Base-by-base conservation (phyloP, 2,797 vertebrate species). In the Hapalemur alaotrensis region DNA sequence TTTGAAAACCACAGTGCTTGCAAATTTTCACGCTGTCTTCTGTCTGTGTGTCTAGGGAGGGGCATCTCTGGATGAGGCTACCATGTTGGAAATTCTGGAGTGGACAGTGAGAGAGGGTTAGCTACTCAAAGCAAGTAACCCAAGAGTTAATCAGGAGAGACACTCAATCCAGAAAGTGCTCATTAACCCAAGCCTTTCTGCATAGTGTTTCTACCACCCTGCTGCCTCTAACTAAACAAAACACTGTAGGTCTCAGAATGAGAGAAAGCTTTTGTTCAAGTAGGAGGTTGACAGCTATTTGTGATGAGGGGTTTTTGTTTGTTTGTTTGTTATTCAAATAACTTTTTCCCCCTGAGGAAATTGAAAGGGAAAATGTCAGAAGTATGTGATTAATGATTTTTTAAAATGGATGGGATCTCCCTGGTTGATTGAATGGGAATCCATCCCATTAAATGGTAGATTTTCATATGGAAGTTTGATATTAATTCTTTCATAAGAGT, bases 401-500 rank as follows among this genome's bases (percentile, higher is more conserved):
- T 98, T 57, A 12, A 96, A 95, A 94, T 76, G 98, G 98, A 97
- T 89, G 95, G 95, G 92, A 98, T 97, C 91, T 43, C 69, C 50
- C 57, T 90, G 92, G n/a, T 97, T 96, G 98, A 50, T 85, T 96
- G 93, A 98, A 98, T 69, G 91, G 75, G 96, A 97, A 97, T 70
- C 0, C 13, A 65, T 32, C 73, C 95, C 96, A 93, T 96, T 98
- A 98, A 98, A 98, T 65, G 90, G 81, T 90, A 93, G 96, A 93
- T 97, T 98, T 98, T 98, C 98, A 95, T 97, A 97, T 92, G 97
- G 93, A 97, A 97, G 96, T 97, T 97, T 98, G 97, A 98, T 96
- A 98, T 96, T 97, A 97, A 98, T 98, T 98, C 96, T 98, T 98
- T 98, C 94, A 97, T 98, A 98, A 98, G 97, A 97, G 96, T 97